Percentiles rank a stretch among this genome's conserved stretches.
Evolutionary conservation across 2,797 vertebrate genomes (phyloP).

Genomic region (Monodelphis domestica): DNA sequence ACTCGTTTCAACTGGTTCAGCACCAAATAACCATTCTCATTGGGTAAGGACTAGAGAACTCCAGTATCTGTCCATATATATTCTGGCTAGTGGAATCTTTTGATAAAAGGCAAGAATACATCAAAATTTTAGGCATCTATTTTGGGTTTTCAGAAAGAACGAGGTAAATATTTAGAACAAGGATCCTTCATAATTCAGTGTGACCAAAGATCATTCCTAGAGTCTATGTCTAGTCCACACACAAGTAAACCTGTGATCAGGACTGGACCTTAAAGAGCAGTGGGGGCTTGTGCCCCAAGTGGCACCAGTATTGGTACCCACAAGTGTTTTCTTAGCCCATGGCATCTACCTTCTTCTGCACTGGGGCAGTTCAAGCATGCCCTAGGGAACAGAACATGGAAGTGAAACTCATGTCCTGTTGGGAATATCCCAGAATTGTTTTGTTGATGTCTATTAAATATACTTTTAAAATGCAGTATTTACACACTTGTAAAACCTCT

Average conservation of each 20-base stretch:
- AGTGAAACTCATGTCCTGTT: conserved; percentile 21
- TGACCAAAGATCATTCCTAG: background rate
- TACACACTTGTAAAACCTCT: conserved; percentile 67
- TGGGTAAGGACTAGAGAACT: conserved; percentile 55
- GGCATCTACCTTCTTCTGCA: background rate
- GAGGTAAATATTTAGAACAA: conserved; percentile 5
- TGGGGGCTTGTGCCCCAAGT: background rate
- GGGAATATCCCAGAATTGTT: conserved; percentile 55
- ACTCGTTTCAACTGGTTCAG: conserved; percentile 50
- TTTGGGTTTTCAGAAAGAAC: conserved; percentile 14
- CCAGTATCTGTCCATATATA: conserved; percentile 31
- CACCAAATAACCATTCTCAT: conserved; percentile 41
- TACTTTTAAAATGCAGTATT: conserved; percentile 72
- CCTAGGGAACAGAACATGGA: conserved; percentile 1
- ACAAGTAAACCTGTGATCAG: background rate
- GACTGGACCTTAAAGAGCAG: background rate
- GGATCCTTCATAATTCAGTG: background rate
- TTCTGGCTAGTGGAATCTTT: conserved; percentile 16
- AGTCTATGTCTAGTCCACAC: background rate
- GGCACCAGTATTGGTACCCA: background rate
- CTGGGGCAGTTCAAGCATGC: background rate
- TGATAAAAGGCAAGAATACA: conserved; percentile 59
- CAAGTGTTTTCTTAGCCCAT: background rate
- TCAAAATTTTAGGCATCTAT: background rate
- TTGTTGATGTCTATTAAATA: background rate